phyloP scores from a whole-genome alignment of 2,797 vertebrate species.

The Tadarida brasiliensis region DNA sequence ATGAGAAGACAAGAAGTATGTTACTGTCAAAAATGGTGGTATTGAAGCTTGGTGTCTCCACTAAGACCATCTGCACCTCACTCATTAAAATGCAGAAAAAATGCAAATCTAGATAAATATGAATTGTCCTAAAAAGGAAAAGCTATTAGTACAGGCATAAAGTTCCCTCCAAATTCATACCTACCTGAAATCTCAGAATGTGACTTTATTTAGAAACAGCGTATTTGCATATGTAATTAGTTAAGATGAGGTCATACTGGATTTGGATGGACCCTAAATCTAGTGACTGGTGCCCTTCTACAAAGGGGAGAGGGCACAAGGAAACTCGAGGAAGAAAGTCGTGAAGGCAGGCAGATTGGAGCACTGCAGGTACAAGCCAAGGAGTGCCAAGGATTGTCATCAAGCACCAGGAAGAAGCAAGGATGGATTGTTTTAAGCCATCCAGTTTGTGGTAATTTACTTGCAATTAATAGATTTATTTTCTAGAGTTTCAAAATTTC shows the following conservation, averaged over 20 bases:
- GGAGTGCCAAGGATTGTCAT: background rate
- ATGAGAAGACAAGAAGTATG: background rate
- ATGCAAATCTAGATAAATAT: background rate
- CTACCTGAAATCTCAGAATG: background rate
- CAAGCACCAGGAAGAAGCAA: background rate
- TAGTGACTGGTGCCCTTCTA: background rate
- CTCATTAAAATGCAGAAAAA: background rate
- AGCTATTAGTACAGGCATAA: background rate
- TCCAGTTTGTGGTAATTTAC: background rate
- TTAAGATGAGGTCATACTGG: background rate
- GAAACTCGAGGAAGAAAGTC: background rate
- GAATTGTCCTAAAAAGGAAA: constrained; percentile 30
- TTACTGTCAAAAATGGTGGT: background rate
- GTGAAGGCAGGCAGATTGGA: background rate
- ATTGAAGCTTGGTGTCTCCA: background rate
- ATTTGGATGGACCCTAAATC: background rate
- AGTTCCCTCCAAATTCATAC: background rate
- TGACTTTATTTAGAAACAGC: background rate
- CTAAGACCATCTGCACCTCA: background rate
- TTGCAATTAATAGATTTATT: background rate
- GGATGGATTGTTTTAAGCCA: background rate
- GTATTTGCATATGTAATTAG: background rate
- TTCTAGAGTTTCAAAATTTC: constrained; percentile 32
- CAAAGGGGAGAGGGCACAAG: background rate
- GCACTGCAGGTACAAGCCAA: background rate